These are phyloP conservation scores for Marmota flaviventris DNA, from an alignment of 2,113 vertebrate genomes.

Conservation along the genomic window DNA sequence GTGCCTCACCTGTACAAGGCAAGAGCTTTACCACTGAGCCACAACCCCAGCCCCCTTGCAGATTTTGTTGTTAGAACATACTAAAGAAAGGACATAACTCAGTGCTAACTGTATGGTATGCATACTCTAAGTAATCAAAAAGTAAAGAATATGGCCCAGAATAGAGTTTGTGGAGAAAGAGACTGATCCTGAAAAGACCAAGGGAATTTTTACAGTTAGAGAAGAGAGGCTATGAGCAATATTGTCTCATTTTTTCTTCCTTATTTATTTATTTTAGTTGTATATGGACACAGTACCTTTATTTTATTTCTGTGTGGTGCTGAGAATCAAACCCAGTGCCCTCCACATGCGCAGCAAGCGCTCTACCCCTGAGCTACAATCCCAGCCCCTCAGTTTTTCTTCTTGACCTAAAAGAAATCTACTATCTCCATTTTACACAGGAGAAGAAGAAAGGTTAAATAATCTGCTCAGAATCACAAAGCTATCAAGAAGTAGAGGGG, in stretches of 20 bases:
- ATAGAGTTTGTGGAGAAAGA: background rate
- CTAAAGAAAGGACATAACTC: background rate
- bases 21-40: too few species aligned
- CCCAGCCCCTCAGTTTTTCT: background rate
- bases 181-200: background rate
- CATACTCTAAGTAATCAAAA: background rate
- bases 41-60: background rate
- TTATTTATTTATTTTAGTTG: too few species aligned
- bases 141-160: background rate
- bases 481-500: background rate
- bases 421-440: background rate
- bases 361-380: too few species aligned
- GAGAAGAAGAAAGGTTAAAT: background rate
- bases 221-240: background rate
- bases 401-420: background rate
- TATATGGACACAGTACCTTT: too few species aligned
- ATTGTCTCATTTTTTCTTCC: background rate
- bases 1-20: too few species aligned
- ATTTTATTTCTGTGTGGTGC: too few species aligned
- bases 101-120: background rate
- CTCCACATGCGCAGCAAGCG: too few species aligned
- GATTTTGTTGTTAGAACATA: background rate
- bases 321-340: too few species aligned
- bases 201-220: background rate
- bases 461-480: background rate